A percentile compares a stretch with the other conserved stretches of the same genome.
phyloP scores from a whole-genome alignment of 2,797 vertebrate genomes.

The Prunella strophiata region DNA sequence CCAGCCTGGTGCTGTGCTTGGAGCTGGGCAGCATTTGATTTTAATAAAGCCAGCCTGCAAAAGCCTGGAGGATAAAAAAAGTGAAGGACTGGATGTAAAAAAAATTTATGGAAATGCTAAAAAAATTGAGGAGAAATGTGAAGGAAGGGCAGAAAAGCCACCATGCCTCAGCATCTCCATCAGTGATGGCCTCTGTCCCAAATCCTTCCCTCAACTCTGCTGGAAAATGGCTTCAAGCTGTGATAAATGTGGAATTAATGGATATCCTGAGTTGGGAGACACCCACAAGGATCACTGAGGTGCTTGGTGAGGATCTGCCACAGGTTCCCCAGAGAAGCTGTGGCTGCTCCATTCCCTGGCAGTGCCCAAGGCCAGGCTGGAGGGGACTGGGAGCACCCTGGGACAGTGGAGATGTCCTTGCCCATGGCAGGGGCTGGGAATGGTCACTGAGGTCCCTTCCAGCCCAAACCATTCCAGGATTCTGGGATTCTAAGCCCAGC shows the following conservation, averaged over 20 bases:
- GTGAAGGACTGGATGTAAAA: neutral
- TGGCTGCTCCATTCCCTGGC: neutral
- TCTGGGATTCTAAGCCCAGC: neutral
- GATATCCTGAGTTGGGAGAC: neutral
- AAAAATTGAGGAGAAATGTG: neutral
- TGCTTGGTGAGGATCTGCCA: neutral
- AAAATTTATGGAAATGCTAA: neutral
- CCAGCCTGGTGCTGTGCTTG: neutral
- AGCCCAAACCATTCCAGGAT: neutral
- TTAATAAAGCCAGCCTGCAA: constrained; percentile 16
- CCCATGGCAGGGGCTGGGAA: neutral
- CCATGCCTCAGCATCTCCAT: accelerated
- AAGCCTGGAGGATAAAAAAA: constrained; percentile 1
- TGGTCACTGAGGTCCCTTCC: neutral
- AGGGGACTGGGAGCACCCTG: accelerated
- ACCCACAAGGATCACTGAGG: neutral
- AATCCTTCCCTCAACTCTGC: neutral
- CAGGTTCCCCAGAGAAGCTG: neutral
- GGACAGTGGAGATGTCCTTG: neutral
- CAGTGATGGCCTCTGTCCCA: accelerated
- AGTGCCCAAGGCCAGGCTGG: neutral
- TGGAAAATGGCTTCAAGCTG: neutral
- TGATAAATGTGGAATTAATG: neutral
- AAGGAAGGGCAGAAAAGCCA: neutral
- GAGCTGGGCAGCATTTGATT: constrained; percentile 27